Evolutionary conservation across 2,797 vertebrate genomes (phyloP).

Genomic region (Antrozous pallidus): DNA sequence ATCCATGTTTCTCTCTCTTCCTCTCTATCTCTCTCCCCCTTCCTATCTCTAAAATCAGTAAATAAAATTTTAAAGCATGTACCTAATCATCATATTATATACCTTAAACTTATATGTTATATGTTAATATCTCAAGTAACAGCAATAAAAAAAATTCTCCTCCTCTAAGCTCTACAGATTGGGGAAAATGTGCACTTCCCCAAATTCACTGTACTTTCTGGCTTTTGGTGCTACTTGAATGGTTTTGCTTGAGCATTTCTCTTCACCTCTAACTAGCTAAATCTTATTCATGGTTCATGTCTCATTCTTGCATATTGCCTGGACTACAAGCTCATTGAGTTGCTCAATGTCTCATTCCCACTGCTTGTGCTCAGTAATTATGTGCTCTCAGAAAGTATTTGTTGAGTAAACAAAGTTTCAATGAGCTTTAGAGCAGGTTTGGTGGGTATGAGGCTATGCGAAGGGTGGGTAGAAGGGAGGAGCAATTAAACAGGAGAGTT

Average conservation of each 20-base stretch:
- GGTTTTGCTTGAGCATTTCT: not conserved
- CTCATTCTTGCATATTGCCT: not conserved
- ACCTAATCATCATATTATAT: not conserved
- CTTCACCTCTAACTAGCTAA: not conserved
- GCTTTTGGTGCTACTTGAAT: not conserved
- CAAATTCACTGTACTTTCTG: not conserved
- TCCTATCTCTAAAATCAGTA: not conserved
- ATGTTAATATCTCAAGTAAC: not conserved
- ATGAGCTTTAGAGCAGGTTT: slow-evolving; percentile 42
- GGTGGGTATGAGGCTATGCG: slow-evolving; percentile 7
- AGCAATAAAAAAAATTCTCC: not conserved
- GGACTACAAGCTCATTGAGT: not conserved
- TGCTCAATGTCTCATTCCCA: not conserved
- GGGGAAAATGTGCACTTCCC: not conserved
- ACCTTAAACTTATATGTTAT: not conserved
- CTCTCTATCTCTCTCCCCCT: too few relatives aligned
- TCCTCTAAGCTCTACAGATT: not conserved
- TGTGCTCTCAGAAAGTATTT: slow-evolving; percentile 13
- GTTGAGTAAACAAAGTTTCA: slow-evolving; percentile 46
- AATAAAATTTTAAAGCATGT: not conserved
- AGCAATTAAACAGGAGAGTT: not conserved
- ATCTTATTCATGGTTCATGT: not conserved
- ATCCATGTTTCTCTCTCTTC: not conserved
- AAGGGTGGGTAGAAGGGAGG: not conserved
- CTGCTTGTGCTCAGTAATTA: not conserved